Conservation (phyloP, 1,140 invertebrate species). For the Apis florea region DNA sequence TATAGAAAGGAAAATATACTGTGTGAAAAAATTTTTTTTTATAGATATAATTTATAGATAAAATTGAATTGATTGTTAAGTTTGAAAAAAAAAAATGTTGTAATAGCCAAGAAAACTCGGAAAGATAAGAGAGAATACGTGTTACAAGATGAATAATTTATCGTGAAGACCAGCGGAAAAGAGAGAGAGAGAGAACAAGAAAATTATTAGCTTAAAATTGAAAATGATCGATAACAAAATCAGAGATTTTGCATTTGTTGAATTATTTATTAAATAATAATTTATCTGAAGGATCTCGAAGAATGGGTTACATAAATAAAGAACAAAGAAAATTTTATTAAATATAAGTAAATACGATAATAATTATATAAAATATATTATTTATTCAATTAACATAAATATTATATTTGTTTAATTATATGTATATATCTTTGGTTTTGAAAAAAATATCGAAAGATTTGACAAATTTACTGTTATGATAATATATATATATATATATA, state of each 20-base stretch:
- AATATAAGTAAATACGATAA: no score
- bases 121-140: neutral
- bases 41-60: no score
- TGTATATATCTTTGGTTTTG: no score
- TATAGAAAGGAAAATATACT: neutral
- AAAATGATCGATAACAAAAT: slow-evolving; percentile 2
- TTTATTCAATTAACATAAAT: no score
- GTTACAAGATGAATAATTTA: slow-evolving; percentile 1
- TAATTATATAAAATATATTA: no score
- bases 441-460: no score
- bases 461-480: no score
- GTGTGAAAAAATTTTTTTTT: no score
- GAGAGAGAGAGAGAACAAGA: neutral
- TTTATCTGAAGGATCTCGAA: neutral
- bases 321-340: neutral
- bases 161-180: neutral
- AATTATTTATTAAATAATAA: slow-evolving; percentile 25
- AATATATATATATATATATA: no score
- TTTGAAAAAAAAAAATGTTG: neutral
- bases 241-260: neutral
- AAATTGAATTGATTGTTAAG: neutral
- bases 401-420: no score
- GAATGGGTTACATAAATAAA: neutral
- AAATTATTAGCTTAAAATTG: neutral
- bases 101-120: neutral